These are phyloP conservation scores for Cephus pulcher DNA, from an alignment of 2,888 invertebrate genomes.

Conservation along the genomic window DNA sequence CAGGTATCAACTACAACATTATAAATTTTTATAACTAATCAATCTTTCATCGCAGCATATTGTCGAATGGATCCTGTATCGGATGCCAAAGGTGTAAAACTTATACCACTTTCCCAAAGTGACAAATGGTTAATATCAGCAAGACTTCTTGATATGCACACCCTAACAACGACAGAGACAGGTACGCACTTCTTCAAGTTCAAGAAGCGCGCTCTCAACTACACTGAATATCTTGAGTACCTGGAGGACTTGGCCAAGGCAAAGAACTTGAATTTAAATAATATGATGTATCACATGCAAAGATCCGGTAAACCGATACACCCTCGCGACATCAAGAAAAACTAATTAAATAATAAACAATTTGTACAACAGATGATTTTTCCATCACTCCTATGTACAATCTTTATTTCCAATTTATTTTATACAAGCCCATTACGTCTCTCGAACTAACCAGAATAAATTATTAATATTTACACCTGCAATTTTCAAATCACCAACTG, in stretches of 20 bases:
- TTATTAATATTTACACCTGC: neutral
- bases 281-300: conserved; percentile 46
- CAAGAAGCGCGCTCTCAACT: conserved; percentile 50
- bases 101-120: conserved; percentile 51
- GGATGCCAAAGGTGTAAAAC: conserved; percentile 27
- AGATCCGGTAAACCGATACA: conserved; percentile 36
- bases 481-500: neutral
- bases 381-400: conserved; percentile 34
- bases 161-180: conserved; percentile 50
- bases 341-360: conserved; percentile 11
- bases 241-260: conserved; percentile 41
- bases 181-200: conserved; percentile 55
- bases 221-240: conserved; percentile 45
- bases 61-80: conserved; percentile 51
- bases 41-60: conserved; percentile 36
- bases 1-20: conserved; percentile 30
- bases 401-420: conserved; percentile 31
- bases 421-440: neutral
- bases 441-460: neutral
- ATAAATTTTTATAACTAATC: conserved; percentile 12
- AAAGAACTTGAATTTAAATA: conserved; percentile 39
- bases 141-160: conserved; percentile 46
- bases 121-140: conserved; percentile 51
- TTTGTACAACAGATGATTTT: conserved; percentile 17
- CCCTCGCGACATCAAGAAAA: conserved; percentile 21